Conservation (phyloP, 1,140 invertebrate species). For the Ephestia elutella region DNA sequence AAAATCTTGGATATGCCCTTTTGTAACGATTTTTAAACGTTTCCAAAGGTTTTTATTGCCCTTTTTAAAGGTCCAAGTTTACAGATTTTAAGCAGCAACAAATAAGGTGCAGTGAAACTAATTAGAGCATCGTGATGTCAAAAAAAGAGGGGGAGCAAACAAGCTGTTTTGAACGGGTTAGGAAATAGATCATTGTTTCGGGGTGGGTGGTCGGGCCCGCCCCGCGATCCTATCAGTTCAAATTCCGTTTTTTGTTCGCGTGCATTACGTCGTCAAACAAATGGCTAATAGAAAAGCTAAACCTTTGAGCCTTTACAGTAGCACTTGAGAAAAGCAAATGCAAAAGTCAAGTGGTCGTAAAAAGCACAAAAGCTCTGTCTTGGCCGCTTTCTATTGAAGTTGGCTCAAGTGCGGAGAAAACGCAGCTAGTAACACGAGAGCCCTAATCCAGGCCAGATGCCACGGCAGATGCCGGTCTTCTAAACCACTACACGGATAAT, state of each 20-base stretch:
- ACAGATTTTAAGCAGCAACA: constrained; percentile 1
- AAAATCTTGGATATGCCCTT: constrained; percentile 26
- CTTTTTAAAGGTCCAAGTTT: neutral
- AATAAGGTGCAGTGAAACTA: constrained; percentile 22
- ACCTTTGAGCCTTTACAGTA: constrained; percentile 6
- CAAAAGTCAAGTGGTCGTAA: neutral
- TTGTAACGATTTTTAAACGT: constrained; percentile 14
- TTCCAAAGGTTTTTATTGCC: neutral
- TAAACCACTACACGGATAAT: constrained; percentile 66
- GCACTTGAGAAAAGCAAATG: constrained; percentile 10
- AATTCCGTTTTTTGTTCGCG: constrained; percentile 38
- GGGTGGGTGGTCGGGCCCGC: constrained; percentile 42
- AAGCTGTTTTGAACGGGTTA: constrained; percentile 4
- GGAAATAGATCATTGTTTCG: constrained; percentile 34
- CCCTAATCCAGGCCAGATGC: constrained; percentile 58
- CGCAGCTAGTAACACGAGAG: constrained; percentile 44
- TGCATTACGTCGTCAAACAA: constrained; percentile 28
- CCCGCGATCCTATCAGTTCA: constrained; percentile 41
- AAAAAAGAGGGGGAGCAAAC: constrained; percentile 11
- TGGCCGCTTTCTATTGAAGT: constrained; percentile 10
- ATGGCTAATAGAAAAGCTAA: constrained; percentile 23
- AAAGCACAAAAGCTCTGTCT: neutral
- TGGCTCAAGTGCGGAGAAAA: constrained; percentile 35
- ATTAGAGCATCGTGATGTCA: constrained; percentile 31
- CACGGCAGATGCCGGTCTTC: constrained; percentile 51